These are phyloP conservation scores for Syrmaticus mikado DNA, from an alignment of 2,113 vertebrate genomes.

Conservation along the genomic window DNA sequence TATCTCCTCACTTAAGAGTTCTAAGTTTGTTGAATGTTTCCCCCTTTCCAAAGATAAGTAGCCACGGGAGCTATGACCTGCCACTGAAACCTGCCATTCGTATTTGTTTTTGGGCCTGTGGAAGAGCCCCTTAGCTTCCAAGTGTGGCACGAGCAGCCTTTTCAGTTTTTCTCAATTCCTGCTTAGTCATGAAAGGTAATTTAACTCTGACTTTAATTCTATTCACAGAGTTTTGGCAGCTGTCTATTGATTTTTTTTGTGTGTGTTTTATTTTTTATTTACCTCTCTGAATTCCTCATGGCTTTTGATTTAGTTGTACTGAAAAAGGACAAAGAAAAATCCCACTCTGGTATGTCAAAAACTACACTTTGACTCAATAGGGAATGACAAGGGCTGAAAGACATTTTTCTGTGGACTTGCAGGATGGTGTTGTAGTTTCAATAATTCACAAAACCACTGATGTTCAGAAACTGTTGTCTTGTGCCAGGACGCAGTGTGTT, in stretches of 20 bases:
- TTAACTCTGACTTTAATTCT: constrained; percentile 26
- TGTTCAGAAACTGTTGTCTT: constrained; percentile 20
- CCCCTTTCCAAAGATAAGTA: background rate
- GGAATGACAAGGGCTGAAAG: constrained; percentile 22
- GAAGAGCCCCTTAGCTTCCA: background rate
- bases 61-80: background rate
- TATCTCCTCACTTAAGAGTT: background rate
- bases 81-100: background rate
- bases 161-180: constrained; percentile 29
- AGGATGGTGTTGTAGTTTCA: constrained; percentile 7
- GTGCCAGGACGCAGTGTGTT: background rate
- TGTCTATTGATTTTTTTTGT: constrained; percentile 44
- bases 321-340: constrained; percentile 60
- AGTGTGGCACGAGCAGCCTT: background rate
- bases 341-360: constrained; percentile 42
- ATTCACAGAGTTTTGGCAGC: constrained; percentile 52
- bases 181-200: constrained; percentile 59
- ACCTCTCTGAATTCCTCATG: constrained; percentile 53
- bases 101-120: background rate
- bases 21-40: background rate
- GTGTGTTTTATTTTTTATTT: constrained; percentile 69
- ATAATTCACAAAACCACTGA: constrained; percentile 20
- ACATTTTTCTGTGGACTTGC: background rate
- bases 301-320: constrained; percentile 54
- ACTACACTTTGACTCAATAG: constrained; percentile 19